Evolutionary conservation across 2,113 vertebrate genomes (phyloP).

Genomic region (Archocentrus centrarchus): DNA sequence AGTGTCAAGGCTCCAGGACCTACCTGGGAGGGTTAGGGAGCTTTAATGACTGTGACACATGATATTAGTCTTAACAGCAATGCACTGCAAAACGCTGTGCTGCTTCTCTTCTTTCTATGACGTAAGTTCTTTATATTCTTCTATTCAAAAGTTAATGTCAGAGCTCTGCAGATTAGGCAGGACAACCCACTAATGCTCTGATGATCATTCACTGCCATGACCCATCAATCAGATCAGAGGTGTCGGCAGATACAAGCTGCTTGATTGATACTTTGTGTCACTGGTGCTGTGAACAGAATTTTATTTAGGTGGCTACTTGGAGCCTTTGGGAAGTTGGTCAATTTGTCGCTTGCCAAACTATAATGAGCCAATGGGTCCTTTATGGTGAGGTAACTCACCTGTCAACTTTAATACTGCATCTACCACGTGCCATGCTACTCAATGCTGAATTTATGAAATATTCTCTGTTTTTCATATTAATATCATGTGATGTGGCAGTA

Average conservation of each 20-base stretch:
- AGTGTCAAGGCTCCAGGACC: slow-evolving; percentile 68
- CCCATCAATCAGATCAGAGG: slow-evolving; percentile 69
- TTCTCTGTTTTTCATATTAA: background rate
- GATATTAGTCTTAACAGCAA: slow-evolving; percentile 40
- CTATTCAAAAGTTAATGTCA: slow-evolving; percentile 42
- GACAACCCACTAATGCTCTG: slow-evolving; percentile 51
- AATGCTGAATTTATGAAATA: background rate
- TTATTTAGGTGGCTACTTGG: slow-evolving; percentile 67
- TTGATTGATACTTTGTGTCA: slow-evolving; percentile 76
- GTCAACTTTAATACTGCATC: slow-evolving; percentile 30
- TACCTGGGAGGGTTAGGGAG: background rate
- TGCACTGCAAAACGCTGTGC: slow-evolving; percentile 10
- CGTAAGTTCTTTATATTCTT: slow-evolving; percentile 30
- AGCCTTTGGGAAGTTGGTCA: slow-evolving; percentile 65
- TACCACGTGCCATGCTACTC: too few relatives aligned
- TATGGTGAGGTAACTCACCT: slow-evolving; percentile 48
- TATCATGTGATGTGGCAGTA: background rate
- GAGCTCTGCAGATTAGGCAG: slow-evolving; percentile 49
- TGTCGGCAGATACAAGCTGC: slow-evolving; percentile 52
- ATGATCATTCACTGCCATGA: slow-evolving; percentile 72
- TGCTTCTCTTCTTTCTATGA: slow-evolving; percentile 1
- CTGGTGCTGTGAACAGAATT: slow-evolving; percentile 66
- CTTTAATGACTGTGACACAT: slow-evolving; percentile 38
- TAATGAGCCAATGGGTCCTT: slow-evolving; percentile 61
- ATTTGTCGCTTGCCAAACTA: slow-evolving; percentile 71